phyloP scores from a whole-genome alignment of 1,140 invertebrate genomes.

The Cardiocondyla obscurior region DNA sequence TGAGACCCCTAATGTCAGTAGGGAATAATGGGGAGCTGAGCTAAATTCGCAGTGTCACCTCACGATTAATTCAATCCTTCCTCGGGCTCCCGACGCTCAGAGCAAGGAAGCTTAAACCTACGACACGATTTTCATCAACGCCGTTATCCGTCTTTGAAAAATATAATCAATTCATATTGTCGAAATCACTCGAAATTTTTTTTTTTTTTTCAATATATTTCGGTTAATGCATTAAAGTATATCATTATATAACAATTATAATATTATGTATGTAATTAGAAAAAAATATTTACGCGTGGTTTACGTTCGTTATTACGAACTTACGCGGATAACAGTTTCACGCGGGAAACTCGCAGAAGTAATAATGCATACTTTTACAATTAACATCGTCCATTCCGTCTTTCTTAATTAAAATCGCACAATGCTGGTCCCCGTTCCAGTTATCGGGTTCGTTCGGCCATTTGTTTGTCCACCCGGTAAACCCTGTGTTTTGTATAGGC shows the following conservation, averaged over 20 bases:
- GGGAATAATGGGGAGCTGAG: conserved; percentile 6
- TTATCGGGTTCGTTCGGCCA: conserved; percentile 27
- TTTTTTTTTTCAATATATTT: too few relatives aligned
- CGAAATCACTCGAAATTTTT: not conserved
- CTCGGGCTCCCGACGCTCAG: not conserved
- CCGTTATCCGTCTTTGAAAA: not conserved
- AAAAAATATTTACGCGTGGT: too few relatives aligned
- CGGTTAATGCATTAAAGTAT: too few relatives aligned
- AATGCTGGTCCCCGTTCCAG: not conserved
- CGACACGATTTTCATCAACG: not conserved
- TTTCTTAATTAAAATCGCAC: not conserved
- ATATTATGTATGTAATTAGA: too few relatives aligned
- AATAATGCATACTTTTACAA: not conserved
- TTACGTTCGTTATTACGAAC: too few relatives aligned
- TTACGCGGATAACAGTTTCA: too few relatives aligned
- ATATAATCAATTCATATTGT: not conserved
- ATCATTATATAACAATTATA: too few relatives aligned
- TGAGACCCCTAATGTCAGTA: not conserved
- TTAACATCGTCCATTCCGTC: not conserved
- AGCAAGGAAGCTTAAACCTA: not conserved
- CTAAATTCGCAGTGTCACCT: not conserved
- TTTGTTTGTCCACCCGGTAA: conserved; percentile 17
- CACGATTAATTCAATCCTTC: conserved; percentile 22
- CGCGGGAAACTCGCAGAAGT: too few relatives aligned
- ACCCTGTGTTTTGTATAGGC: conserved; percentile 11